Evolutionary conservation across 2,888 invertebrate genomes (phyloP).

Genomic region (Drosophila sordidula): DNA sequence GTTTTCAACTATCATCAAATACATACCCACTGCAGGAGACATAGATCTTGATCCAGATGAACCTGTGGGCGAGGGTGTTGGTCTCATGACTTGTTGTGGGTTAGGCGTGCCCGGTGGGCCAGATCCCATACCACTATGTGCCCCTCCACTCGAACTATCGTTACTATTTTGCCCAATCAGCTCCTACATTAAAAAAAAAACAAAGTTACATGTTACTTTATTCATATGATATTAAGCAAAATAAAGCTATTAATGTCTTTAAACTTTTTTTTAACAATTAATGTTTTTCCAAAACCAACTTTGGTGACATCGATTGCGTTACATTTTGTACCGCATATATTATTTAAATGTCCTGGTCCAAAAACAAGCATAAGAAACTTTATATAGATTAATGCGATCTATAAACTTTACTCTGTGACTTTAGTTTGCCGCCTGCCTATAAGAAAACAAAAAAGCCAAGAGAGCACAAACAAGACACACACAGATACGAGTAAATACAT

Average conservation of each 20-base stretch:
- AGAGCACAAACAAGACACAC: constrained; percentile 32
- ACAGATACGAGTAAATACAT: constrained; percentile 20
- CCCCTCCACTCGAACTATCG: constrained; percentile 91
- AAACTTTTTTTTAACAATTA: too few relatives aligned
- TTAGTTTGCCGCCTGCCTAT: constrained; percentile 62
- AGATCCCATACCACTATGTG: constrained; percentile 88
- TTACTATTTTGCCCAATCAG: constrained; percentile 94
- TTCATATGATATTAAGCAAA: neutral
- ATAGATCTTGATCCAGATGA: constrained; percentile 98
- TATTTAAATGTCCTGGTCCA: too few relatives aligned
- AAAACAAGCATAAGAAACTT: neutral
- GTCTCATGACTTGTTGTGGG: constrained; percentile 93
- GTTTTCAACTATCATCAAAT: neutral
- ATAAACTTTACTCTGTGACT: constrained; percentile 33
- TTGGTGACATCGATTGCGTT: too few relatives aligned
- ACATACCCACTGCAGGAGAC: constrained; percentile 98
- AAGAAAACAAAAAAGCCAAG: constrained; percentile 57
- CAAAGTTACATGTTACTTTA: neutral
- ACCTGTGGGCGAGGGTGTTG: constrained; percentile 96
- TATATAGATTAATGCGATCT: too few relatives aligned
- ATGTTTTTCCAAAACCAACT: too few relatives aligned
- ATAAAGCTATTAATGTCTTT: too few relatives aligned
- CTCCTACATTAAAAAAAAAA: constrained; percentile 87
- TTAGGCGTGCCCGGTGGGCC: constrained; percentile 87
- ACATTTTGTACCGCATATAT: too few relatives aligned